Evolutionary conservation across 2,113 vertebrate genomes (phyloP).

Genomic region (Pseudorasbora parva): DNA sequence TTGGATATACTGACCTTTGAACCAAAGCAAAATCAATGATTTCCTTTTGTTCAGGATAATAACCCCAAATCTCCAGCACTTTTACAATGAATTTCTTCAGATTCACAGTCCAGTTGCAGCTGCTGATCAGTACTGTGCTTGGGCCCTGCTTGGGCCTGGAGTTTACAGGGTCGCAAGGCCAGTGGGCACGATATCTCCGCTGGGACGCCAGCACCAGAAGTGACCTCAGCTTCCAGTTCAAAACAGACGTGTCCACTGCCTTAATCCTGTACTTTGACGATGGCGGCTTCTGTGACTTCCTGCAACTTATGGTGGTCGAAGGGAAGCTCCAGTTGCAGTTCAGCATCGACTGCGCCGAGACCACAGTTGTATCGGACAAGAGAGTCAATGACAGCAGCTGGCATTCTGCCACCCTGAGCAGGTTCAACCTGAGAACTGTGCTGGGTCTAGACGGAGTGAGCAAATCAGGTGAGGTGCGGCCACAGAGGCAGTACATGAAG

Average conservation of each 20-base stretch:
- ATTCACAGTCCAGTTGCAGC: constrained; percentile 85
- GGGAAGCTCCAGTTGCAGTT: constrained; percentile 91
- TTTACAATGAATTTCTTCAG: constrained; percentile 80
- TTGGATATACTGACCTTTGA: constrained; percentile 61
- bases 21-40: constrained; percentile 61
- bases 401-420: constrained; percentile 90
- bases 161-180: constrained; percentile 91
- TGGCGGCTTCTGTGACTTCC: constrained; percentile 95
- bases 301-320: constrained; percentile 89
- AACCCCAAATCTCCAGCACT: constrained; percentile 63
- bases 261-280: constrained; percentile 98
- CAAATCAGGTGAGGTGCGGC: constrained; percentile 83
- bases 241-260: constrained; percentile 89
- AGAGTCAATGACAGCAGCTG: constrained; percentile 89
- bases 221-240: constrained; percentile 95
- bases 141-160: constrained; percentile 89
- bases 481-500: constrained; percentile 92
- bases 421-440: constrained; percentile 85
- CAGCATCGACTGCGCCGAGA: constrained; percentile 96
- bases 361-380: constrained; percentile 80
- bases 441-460: constrained; percentile 88
- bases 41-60: constrained; percentile 68
- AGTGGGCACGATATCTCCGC: constrained; percentile 97
- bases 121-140: constrained; percentile 86
- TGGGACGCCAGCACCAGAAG: constrained; percentile 97